Evolutionary conservation across 2,888 invertebrate species (phyloP), one percentile per base, ranked within the genome.

Genomic region (Oligia latruncula): DNA sequence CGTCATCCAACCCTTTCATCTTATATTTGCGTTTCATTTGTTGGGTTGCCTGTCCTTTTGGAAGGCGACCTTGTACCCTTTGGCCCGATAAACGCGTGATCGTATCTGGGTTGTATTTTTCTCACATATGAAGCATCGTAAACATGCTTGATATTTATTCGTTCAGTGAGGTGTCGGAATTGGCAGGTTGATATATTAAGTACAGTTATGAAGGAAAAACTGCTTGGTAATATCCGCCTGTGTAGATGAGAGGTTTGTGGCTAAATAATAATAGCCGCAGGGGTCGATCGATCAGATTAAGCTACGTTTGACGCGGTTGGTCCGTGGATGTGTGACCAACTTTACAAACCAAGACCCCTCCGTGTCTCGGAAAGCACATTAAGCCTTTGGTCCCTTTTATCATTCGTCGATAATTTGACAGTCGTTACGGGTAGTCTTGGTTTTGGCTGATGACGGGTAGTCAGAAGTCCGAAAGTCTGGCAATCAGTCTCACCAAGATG

Each of bases 21-120:
- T 70, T 81, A 79, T 74, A 89, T 88, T 88, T 89, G 89, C 88
- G 74, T 89, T 79, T 80, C 87, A 88, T 80, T 87, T 83, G 72
- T 78, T 68, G 67, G 58, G 74, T 60, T 29, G n/a, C 49, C 67
- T 58, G 77, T 43, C 74, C 82, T 75, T 82, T 86, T 82, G n/a
- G 81, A 74, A 68, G 20, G 67, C 35, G 71, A 75, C 85, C 79
- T 62, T 74, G 65, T 77, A 85, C 83, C 88, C 75, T 83, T 85
- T 72, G 43, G 43, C 66, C 74, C 80, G 78, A 88, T 88, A 82
- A 86, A 86, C 78, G 80, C 66, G 70, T 66, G 88, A 88, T 88
- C 76, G 71, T 83, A 77, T 84, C 79, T 66, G 9, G 43, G 76
- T 78, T 70, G 66, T 80, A 86, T 84, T 81, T 88, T 83, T 80